Evolutionary conservation across 92 coral and sea anemone species (phyloP).

Genomic region (Meandrina meandrites): DNA sequence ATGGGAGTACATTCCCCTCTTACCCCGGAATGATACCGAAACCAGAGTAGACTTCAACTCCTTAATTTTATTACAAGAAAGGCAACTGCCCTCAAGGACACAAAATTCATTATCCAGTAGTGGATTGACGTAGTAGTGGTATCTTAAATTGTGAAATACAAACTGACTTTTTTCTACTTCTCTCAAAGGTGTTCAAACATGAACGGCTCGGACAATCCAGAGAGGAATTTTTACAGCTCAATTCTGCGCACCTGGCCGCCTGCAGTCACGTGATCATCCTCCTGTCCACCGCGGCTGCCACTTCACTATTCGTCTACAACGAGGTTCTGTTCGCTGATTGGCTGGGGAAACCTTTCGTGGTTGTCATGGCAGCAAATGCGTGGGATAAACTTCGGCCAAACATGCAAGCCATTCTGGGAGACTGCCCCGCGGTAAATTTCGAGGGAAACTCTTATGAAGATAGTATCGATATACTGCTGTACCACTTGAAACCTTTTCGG

Average conservation of each 20-base stretch:
- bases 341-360: slow-evolving; percentile 76
- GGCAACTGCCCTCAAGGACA: too few species aligned
- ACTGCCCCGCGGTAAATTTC: slow-evolving; percentile 82
- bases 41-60: too few species aligned
- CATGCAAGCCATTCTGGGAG: slow-evolving; percentile 85
- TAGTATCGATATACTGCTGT: slow-evolving; percentile 80
- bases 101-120: not conserved
- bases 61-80: too few species aligned
- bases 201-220: slow-evolving; percentile 83
- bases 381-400: slow-evolving; percentile 73
- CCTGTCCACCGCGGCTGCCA: slow-evolving; percentile 74
- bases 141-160: not conserved
- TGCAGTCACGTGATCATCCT: slow-evolving; percentile 71
- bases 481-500: slow-evolving; percentile 81
- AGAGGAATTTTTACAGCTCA: slow-evolving; percentile 79
- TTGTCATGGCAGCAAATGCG: slow-evolving; percentile 77
- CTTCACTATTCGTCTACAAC: slow-evolving; percentile 84
- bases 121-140: not conserved
- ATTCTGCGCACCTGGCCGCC: slow-evolving; percentile 64
- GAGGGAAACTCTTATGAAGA: slow-evolving; percentile 61
- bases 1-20: too few species aligned
- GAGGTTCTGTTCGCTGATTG: slow-evolving; percentile 85
- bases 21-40: too few species aligned
- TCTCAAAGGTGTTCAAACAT: slow-evolving; percentile 74
- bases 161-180: not conserved